phyloP scores from a whole-genome alignment of 2,888 invertebrate genomes.

The Meta bourneti region DNA sequence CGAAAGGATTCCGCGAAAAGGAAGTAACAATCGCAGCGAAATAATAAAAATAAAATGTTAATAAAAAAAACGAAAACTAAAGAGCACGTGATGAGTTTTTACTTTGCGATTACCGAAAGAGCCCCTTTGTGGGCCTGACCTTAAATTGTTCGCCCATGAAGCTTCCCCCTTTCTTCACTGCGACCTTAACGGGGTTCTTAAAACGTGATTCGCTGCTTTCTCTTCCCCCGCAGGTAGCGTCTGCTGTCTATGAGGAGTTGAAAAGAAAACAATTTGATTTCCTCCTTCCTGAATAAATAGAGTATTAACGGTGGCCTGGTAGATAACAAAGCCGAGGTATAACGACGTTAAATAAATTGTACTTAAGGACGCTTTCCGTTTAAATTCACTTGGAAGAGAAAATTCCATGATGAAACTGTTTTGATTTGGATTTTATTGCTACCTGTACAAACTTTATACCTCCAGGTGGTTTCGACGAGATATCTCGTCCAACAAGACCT shows the following conservation, averaged over 20 bases:
- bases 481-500: too few species aligned
- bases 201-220: slow-evolving; percentile 28
- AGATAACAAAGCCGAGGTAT: too few species aligned
- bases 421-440: too few species aligned
- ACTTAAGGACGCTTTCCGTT: too few species aligned
- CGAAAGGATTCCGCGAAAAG: neutral
- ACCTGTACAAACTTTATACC: too few species aligned
- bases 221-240: neutral
- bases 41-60: neutral
- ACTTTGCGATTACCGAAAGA: slow-evolving; percentile 35
- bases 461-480: too few species aligned
- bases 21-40: neutral
- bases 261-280: neutral
- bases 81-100: slow-evolving; percentile 39
- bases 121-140: slow-evolving; percentile 57
- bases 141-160: slow-evolving; percentile 61
- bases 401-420: too few species aligned
- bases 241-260: neutral
- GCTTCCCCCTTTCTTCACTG: slow-evolving; percentile 9
- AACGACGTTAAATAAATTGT: too few species aligned
- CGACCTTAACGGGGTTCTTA: slow-evolving; percentile 23
- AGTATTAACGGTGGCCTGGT: too few species aligned
- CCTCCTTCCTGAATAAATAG: neutral
- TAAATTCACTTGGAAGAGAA: too few species aligned
- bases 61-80: neutral